Base-by-base conservation (phyloP, 1,140 invertebrate species). In the Polypedilum vanderplanki region DNA sequence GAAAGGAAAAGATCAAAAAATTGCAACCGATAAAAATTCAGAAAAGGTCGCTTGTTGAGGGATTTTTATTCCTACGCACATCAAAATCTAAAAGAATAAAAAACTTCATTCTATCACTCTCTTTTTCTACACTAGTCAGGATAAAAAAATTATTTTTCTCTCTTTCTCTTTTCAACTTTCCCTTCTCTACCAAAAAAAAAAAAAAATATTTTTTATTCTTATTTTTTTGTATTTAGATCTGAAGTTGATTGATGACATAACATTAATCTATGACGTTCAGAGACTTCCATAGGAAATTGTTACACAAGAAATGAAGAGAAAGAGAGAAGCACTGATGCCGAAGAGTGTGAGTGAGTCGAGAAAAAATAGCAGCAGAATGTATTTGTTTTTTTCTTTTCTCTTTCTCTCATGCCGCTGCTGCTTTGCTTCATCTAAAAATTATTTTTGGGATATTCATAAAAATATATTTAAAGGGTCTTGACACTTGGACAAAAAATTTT, bases 211-310 rank as follows among this genome's bases (percentile, higher is more conserved):
- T 70, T 70, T 70, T 22, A 70, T 70, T 18, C 20, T 70, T 18
- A 57, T 20, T 67, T 18, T 70, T 70, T 70, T 70, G 65, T 70
- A 70, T 18, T 70, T 70, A 70, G 65, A 70, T 70, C 65, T 70
- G 65, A 70, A 12, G 46, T 70, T 70, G 65, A 70, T 70, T 17
- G 65, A 70, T 70, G 20, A 17, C 17, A n/a, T 70, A 3, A 9
- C 65, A 70, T 70, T 70, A 70, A 70, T 70, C 65, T 70, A 70
- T 70, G 65, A 20, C 17, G 20, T 22, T 70, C 65, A 70, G 65
- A 70, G 65, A 70, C 65, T 70, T 70, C 17, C 65, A 70, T 70
- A 70, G 65, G 65, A 70, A 70, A 70, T 70, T 70, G 65, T 70
- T 70, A 70, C 65, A 70, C 17, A 70, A 70, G 20, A 10, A 33